Evolutionary conservation across 1,140 invertebrate genomes (phyloP).

Genomic region (Vanessa atalanta): DNA sequence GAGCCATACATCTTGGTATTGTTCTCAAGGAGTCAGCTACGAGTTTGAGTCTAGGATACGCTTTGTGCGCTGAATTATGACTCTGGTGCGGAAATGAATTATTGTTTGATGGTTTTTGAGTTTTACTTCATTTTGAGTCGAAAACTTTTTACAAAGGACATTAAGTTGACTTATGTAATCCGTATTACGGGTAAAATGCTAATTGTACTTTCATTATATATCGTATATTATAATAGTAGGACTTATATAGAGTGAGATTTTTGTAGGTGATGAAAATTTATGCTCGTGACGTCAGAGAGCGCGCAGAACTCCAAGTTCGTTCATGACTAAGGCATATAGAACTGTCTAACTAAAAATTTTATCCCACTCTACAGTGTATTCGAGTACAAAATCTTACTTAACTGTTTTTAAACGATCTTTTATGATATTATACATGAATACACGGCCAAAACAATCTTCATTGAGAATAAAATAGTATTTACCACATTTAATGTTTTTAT

Average conservation of each 20-base stretch:
- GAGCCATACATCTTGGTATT: constrained; percentile 58
- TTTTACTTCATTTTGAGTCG: constrained; percentile 14
- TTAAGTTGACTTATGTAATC: constrained; percentile 2
- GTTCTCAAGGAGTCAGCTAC: constrained; percentile 52
- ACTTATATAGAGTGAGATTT: neutral
- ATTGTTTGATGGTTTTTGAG: constrained; percentile 57
- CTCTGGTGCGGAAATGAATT: constrained; percentile 48
- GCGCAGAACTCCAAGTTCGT: too few species aligned
- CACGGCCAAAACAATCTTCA: too few species aligned
- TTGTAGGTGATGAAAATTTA: too few species aligned
- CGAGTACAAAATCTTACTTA: too few species aligned
- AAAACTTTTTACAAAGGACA: constrained; percentile 15
- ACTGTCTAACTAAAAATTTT: too few species aligned
- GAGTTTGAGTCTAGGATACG: constrained; percentile 38
- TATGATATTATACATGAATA: too few species aligned
- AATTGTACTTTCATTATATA: neutral
- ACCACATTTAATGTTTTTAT: too few species aligned
- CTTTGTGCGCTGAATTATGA: constrained; percentile 53
- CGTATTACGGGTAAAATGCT: neutral
- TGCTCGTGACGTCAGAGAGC: too few species aligned
- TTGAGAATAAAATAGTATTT: too few species aligned
- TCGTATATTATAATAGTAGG: neutral
- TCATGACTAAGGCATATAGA: too few species aligned
- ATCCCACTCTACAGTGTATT: too few species aligned
- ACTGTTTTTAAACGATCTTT: too few species aligned